phyloP scores from a whole-genome alignment of 2,888 invertebrate genomes.

The Morpho deidamia region DNA sequence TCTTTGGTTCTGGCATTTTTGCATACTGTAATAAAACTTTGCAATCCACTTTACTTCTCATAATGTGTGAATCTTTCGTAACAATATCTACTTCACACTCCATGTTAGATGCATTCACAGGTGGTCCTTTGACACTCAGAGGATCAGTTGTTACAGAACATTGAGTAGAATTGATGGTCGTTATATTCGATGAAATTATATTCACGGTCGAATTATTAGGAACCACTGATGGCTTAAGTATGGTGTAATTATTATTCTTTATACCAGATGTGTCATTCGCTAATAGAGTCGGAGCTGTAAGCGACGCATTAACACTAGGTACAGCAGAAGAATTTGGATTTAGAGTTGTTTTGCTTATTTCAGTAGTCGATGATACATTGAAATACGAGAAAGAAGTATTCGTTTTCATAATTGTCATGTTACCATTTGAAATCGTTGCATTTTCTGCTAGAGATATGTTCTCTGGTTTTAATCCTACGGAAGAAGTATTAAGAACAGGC shows the following conservation, averaged over 20 bases:
- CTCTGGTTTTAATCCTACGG: neutral
- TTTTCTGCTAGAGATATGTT: neutral
- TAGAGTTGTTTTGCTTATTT: constrained; percentile 11
- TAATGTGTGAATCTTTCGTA: constrained; percentile 36
- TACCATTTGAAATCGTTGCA: neutral
- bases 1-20: constrained; percentile 48
- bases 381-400: neutral
- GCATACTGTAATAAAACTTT: constrained; percentile 47
- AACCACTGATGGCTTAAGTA: neutral
- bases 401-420: neutral
- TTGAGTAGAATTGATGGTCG: constrained; percentile 32
- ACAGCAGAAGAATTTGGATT: neutral
- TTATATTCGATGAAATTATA: constrained; percentile 7
- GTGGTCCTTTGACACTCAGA: constrained; percentile 44
- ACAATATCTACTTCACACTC: constrained; percentile 56
- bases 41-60: constrained; percentile 51
- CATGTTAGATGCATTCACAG: constrained; percentile 40
- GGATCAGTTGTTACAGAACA: constrained; percentile 47
- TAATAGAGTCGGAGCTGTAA: neutral
- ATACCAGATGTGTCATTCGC: neutral
- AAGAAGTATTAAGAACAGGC: neutral
- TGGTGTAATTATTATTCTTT: neutral
- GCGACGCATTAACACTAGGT: neutral
- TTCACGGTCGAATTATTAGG: neutral
- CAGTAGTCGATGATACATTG: constrained; percentile 8